Conservation (phyloP, 2,113 vertebrate species). For the Cyprinodon brontotheroides region DNA sequence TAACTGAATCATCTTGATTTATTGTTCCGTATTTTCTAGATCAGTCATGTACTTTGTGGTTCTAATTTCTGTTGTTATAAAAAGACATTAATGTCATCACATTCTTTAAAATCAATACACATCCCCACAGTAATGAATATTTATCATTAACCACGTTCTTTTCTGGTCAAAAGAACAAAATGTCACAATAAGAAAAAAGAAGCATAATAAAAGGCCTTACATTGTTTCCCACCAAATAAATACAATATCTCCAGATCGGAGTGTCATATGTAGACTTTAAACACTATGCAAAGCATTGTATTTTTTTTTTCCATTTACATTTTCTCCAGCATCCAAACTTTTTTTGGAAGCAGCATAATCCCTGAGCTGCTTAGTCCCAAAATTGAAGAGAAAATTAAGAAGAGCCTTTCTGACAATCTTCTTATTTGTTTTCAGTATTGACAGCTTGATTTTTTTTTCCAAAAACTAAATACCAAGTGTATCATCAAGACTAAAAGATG, state of each 20-base stretch:
- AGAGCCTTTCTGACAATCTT: conserved; percentile 2
- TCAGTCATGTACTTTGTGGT: background rate
- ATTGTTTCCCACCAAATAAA: background rate
- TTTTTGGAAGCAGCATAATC: conserved; percentile 1
- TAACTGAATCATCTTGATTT: background rate
- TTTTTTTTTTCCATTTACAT: conserved; percentile 12
- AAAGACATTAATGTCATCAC: background rate
- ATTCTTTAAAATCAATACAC: background rate
- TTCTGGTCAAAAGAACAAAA: too few relatives aligned
- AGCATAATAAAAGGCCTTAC: background rate
- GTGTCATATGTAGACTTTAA: conserved; percentile 9
- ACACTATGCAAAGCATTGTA: conserved; percentile 2
- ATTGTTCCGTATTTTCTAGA: background rate
- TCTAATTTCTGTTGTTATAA: background rate
- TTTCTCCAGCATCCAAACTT: conserved; percentile 2
- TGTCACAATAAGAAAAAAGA: background rate
- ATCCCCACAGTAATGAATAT: background rate
- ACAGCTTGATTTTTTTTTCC: conserved; percentile 46
- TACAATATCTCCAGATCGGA: background rate
- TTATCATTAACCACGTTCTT: too few relatives aligned
- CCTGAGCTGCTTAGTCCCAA: conserved; percentile 7
- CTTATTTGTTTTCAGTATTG: conserved; percentile 30
- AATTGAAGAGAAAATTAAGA: conserved; percentile 15
- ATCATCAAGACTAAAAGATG: conserved; percentile 21
- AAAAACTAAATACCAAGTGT: conserved; percentile 33